Conservation (phyloP, 2,113 vertebrate genomes). For the Illadopsis cleaveri region DNA sequence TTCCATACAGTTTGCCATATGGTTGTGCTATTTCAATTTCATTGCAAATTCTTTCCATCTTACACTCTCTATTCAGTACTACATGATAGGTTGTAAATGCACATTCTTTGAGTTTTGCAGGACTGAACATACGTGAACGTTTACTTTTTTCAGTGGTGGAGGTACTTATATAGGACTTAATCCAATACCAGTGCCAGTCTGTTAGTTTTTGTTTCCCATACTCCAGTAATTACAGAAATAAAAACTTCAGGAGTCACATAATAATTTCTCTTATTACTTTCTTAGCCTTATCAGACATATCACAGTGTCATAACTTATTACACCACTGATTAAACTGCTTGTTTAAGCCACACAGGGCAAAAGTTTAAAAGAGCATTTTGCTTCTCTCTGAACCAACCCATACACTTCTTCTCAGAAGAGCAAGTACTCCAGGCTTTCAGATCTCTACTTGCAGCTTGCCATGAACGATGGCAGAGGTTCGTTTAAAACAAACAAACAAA, state of each 20-base stretch:
- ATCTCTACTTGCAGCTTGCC: neutral
- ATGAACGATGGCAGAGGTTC: neutral
- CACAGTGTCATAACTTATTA: neutral
- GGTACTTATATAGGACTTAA: neutral
- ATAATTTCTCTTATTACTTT: neutral
- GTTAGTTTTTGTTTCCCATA: neutral
- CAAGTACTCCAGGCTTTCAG: neutral
- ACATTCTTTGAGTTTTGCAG: constrained; percentile 2
- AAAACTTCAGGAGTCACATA: neutral
- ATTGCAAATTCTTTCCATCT: constrained; percentile 54
- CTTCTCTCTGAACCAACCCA: neutral
- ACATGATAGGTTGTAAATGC: neutral
- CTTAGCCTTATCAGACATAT: neutral
- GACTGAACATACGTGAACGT: neutral
- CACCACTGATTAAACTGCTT: neutral
- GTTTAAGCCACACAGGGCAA: neutral
- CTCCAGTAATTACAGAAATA: neutral
- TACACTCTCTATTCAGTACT: neutral
- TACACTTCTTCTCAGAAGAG: neutral
- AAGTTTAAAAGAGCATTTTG: constrained; percentile 6
- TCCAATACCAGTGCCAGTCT: neutral
- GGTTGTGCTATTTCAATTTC: constrained; percentile 42
- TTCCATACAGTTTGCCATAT: constrained; percentile 41
- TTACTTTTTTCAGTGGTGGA: neutral
- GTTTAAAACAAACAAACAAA: neutral